A percentile compares a stretch with the other conserved stretches of the same genome.
Conservation (phyloP, 2,888 invertebrate genomes). For the Ophion ellenae region DNA sequence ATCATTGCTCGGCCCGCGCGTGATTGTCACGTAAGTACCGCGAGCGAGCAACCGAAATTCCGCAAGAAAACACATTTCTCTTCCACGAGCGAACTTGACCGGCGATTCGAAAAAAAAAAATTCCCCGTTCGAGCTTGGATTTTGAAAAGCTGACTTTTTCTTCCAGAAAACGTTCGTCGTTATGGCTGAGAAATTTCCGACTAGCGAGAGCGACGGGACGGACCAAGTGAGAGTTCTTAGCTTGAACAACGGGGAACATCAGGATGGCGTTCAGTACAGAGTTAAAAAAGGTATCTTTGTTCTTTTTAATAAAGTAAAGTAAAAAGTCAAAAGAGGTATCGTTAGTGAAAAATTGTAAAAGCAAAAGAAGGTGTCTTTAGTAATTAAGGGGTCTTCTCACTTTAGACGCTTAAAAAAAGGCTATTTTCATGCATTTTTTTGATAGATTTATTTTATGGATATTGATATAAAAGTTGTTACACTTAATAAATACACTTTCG, state of each 20-base stretch:
- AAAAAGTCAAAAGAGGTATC: no score
- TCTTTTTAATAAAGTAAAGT: no score
- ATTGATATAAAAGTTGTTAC: no score
- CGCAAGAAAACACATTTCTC: slow-evolving; percentile 19
- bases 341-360: no score
- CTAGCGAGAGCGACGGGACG: slow-evolving; percentile 61
- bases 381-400: no score
- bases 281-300: slow-evolving; percentile 82
- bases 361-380: no score
- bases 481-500: no score
- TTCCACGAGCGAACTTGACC: neutral
- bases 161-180: slow-evolving; percentile 64
- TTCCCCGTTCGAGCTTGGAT: neutral
- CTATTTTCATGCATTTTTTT: no score
- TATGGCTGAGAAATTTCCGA: slow-evolving; percentile 72
- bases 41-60: slow-evolving; percentile 1
- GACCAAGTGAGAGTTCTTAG: slow-evolving; percentile 87
- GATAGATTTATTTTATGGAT: no score
- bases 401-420: no score
- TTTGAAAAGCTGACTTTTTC: slow-evolving; percentile 20
- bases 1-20: slow-evolving; percentile 68
- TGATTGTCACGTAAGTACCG: slow-evolving; percentile 74
- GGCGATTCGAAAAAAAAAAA: neutral
- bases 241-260: slow-evolving; percentile 90
- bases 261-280: slow-evolving; percentile 89